Base-by-base conservation (phyloP, 2,888 invertebrate species). In the Craniophora ligustri region DNA sequence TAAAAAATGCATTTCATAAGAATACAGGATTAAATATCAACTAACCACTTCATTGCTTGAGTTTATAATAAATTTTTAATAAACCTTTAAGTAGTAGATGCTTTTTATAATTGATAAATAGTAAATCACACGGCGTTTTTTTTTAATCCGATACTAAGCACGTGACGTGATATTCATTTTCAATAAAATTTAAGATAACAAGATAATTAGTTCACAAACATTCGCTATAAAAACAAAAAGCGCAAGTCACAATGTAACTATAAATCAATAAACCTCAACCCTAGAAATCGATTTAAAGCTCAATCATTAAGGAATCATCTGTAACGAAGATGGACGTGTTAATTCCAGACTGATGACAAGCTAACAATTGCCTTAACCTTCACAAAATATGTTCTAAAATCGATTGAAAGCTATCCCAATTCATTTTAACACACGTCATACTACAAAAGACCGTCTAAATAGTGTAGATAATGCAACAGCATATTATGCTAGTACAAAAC, bases 311-410 rank as follows among this genome's bases (percentile, higher is more conserved):
- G 84, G 81, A 85, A 92, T 92, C 88, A 88, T 89, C 89, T 88
- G 89, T 90, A 89, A 89, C 90, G 84, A 89, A 91, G 87, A 89
- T 81, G 78, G 87, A 92, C 87, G 86, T 87, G 86, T 92, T 90
- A 88, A 92, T 92, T 88, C 60, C 62, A 8, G 47, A 61, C 31
- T 51, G 57, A 10, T 18, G 21, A 15, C 51, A 78, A 72, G 67
- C 81, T 18, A 86, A 79, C 78, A 50, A 76, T 65, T 67, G 67
- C 81, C 68, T 75, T 87, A 51, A 53, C 5, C 0, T 38, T 8
- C 45, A 13, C 4, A n/a, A 28, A 48, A 78, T 86, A 90, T 61
- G 72, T 72, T 61, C 38, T 35, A 76, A 70, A 73, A 76, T 82
- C 6, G 69, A 48, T 45, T 63, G 67, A 44, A 35, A 46, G 30